Evolutionary conservation across 2,888 invertebrate genomes (phyloP).

Genomic region (Athrips mouffetella): DNA sequence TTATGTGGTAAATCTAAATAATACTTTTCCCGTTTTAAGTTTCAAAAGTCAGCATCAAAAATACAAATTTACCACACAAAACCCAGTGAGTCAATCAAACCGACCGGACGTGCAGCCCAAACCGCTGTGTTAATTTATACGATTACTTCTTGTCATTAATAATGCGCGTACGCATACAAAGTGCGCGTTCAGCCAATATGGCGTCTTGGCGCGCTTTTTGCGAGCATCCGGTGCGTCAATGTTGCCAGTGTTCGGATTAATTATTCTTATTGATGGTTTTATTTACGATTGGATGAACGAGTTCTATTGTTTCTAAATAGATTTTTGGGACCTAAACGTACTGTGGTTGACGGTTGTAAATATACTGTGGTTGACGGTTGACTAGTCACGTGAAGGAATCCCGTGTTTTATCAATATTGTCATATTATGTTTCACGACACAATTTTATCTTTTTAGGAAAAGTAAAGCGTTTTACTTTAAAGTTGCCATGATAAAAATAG

Average conservation of each 20-base stretch:
- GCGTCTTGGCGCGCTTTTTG: slow-evolving; percentile 30
- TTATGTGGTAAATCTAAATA: no score
- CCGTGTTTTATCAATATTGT: no score
- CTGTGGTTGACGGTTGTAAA: no score
- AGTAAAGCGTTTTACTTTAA: no score
- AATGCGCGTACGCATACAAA: slow-evolving; percentile 39
- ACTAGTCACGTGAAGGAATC: no score
- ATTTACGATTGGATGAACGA: not conserved
- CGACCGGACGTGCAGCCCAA: slow-evolving; percentile 29
- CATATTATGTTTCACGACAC: no score
- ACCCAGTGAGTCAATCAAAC: slow-evolving; percentile 1
- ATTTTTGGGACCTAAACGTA: no score
- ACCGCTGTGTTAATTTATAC: slow-evolving; percentile 52
- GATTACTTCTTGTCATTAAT: slow-evolving; percentile 42
- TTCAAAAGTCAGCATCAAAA: not conserved
- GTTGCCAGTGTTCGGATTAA: slow-evolving; percentile 13
- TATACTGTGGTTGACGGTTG: no score
- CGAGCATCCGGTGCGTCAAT: slow-evolving; percentile 29
- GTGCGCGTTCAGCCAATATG: slow-evolving; percentile 31
- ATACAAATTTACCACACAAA: not conserved
- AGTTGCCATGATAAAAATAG: no score
- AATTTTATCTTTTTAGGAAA: no score
- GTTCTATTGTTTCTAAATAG: no score
- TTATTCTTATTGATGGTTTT: not conserved
- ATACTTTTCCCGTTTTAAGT: no score